A percentile compares a stretch with the other conserved stretches of the same genome.
Evolutionary conservation across 2,113 vertebrate species (phyloP).

Genomic region (Oxygymnocypris stewartii): DNA sequence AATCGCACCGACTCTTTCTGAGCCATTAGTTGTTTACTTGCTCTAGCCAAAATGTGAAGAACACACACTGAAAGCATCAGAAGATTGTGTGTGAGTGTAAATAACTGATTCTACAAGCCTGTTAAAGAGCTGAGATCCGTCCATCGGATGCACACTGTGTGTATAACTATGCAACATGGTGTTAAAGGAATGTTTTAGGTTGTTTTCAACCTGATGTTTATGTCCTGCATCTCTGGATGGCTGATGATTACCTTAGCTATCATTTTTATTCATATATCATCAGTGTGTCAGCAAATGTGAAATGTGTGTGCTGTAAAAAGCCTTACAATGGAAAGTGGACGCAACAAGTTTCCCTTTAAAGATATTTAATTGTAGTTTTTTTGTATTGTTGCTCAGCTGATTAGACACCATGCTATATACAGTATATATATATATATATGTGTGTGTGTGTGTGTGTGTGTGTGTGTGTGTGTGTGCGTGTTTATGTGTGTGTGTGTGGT

Average conservation of each 20-base stretch:
- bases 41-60: slow-evolving; percentile 4
- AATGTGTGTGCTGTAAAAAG: not conserved
- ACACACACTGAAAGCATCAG: slow-evolving; percentile 6
- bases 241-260: not conserved
- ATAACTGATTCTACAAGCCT: not conserved
- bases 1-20: not conserved
- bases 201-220: not conserved
- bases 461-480: no score
- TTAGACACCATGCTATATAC: no score
- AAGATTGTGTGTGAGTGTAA: not conserved
- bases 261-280: not conserved
- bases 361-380: no score
- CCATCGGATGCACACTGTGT: not conserved
- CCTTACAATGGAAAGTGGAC: not conserved
- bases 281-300: not conserved
- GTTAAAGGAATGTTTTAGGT: not conserved
- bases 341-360: no score
- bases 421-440: no score
- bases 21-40: not conserved
- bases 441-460: no score
- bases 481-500: no score
- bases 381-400: no score
- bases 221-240: not conserved
- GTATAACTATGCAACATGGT: not conserved
- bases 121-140: not conserved